phyloP scores from a whole-genome alignment of 2,888 invertebrate species.

The Chydorus sphaericus region DNA sequence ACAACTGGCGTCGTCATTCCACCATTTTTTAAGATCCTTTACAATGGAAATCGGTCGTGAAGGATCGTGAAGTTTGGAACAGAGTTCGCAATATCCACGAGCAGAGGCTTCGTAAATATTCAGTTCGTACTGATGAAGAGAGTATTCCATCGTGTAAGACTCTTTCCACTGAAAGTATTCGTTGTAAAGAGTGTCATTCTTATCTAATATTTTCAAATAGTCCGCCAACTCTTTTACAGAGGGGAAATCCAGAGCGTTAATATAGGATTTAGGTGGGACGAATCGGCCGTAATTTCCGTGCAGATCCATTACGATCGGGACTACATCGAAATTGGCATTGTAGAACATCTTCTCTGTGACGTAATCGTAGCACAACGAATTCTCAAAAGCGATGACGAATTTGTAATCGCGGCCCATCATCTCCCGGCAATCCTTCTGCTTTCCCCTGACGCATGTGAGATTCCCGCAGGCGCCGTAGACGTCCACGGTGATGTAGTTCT shows the following conservation, averaged over 20 bases:
- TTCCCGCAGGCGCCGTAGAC: constrained; percentile 17
- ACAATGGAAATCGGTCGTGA: too few species aligned
- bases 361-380: constrained; percentile 6
- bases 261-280: constrained; percentile 80
- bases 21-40: too few species aligned
- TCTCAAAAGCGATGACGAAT: constrained; percentile 2
- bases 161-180: constrained; percentile 72
- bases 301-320: neutral
- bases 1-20: too few species aligned
- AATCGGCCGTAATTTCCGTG: constrained; percentile 67
- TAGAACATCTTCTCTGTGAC: neutral
- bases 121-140: too few species aligned
- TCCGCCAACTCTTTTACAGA: constrained; percentile 72
- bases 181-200: constrained; percentile 79
- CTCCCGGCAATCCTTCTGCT: neutral
- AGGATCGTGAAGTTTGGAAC: neutral
- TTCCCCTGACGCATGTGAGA: constrained; percentile 2
- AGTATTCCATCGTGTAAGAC: neutral
- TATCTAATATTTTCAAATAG: constrained; percentile 69
- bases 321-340: neutral
- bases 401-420: constrained; percentile 1
- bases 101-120: too few species aligned
- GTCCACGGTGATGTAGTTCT: constrained; percentile 16
- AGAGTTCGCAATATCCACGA: too few species aligned
- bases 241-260: constrained; percentile 89